Evolutionary conservation across 2,888 invertebrate species (phyloP), one percentile per base, ranked within the genome.

Genomic region (Labia minor): DNA sequence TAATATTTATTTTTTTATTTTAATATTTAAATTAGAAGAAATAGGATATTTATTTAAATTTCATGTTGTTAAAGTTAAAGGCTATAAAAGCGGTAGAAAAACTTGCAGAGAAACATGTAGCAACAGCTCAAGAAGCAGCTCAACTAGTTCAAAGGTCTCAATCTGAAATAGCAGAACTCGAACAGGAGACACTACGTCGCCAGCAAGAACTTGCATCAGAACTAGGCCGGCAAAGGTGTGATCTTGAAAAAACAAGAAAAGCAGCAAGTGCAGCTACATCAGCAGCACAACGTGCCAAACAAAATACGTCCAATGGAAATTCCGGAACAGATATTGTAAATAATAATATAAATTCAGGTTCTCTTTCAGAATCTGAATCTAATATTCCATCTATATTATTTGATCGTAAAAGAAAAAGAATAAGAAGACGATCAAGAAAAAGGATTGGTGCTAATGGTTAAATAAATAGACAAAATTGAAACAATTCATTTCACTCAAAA

Each of bases 381-480:
- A 49, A 49, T 49, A 14, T 8, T n/a, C 6, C 6, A 33, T 11
- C 33, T 11, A 33, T 33, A 11, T 8, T 49, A 14, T 49, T n/a
- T 14, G 49, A 16, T n/a, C 3, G 8, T n/a, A 49, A 49, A 49
- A 49, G 4, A 14, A 11, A 14, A 4, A 49, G 49, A 14, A 49
- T 49, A 8, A 49, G n/a, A 91, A 73, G 92, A 79, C 77, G 74
- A 68, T 18, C 8, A 49, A 6, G 1, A 26, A 62, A 67, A 64
- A 64, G 19, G 61, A 3, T 10, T 19, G 61, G 61, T 21, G 69
- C 71, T 68, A 69, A 69, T 61, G 6, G 61, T 67, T 65, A 21
- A 1, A 1, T 8, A 67, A 65, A 61, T 63, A 18, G 26, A 37
- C 21, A 19, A 63, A 14, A n/a, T 21, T 37, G 37, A 64, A 64